Evolutionary conservation across 1,140 invertebrate genomes (phyloP).

Genomic region (Latrodectus geometricus): DNA sequence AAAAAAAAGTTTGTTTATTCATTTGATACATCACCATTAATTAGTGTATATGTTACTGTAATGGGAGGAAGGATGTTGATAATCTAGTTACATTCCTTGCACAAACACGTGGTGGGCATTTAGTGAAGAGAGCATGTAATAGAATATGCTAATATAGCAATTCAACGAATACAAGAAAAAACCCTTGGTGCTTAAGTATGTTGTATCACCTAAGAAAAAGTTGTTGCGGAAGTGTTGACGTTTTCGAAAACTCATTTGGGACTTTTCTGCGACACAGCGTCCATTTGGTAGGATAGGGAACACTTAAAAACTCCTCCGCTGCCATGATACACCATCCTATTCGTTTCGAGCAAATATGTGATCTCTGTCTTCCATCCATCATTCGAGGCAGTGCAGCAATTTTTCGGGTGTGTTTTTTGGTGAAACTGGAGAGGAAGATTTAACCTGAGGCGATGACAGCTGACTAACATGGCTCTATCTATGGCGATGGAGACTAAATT

Average conservation of each 20-base stretch:
- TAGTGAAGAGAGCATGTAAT: too few species aligned
- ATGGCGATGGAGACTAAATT: constrained; percentile 24
- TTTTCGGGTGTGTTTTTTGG: constrained; percentile 33
- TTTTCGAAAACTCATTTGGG: background rate
- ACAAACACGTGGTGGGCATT: too few species aligned
- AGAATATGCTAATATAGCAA: too few species aligned
- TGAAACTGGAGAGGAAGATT: constrained; percentile 15
- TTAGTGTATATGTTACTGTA: too few species aligned
- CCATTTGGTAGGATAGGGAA: background rate
- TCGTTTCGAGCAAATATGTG: constrained; percentile 22
- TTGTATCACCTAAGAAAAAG: background rate
- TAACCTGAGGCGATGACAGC: constrained; percentile 30
- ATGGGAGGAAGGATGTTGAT: too few species aligned
- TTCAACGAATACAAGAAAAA: too few species aligned
- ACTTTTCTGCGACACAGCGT: background rate
- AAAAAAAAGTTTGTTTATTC: too few species aligned
- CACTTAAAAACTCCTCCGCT: background rate
- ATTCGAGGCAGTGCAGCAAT: constrained; percentile 20
- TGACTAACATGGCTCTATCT: constrained; percentile 46
- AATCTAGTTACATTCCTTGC: too few species aligned
- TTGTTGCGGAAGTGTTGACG: constrained; percentile 16
- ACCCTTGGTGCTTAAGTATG: too few species aligned
- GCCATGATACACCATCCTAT: background rate
- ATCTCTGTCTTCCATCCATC: constrained; percentile 31
- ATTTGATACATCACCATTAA: too few species aligned